Percentiles rank a stretch among this genome's conserved stretches.
These are phyloP conservation scores for Potamarius usumacintae DNA, from an alignment of 2,113 vertebrate genomes.

Conservation along the genomic window DNA sequence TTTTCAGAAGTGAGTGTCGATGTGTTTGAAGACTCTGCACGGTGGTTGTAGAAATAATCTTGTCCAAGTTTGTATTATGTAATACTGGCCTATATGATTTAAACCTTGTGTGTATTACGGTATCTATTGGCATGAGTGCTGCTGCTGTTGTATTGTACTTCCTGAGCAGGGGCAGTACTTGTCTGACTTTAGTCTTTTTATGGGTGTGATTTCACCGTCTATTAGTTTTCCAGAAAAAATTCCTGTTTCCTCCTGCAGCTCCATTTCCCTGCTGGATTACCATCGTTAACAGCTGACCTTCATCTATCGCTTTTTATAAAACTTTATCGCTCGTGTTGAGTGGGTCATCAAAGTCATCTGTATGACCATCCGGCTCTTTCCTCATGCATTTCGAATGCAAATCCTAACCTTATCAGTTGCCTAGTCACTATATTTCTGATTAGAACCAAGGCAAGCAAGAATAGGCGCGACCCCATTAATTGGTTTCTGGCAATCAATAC, in stretches of 20 bases:
- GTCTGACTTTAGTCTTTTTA: not conserved
- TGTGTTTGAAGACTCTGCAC: not conserved
- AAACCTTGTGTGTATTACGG: not conserved
- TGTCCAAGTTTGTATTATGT: not conserved
- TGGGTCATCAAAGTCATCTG: conserved; percentile 32
- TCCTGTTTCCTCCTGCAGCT: not conserved
- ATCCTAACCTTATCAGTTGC: not conserved
- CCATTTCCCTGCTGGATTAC: not conserved
- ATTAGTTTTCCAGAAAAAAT: conserved; percentile 5
- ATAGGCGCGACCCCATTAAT: not conserved
- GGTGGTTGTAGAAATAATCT: not conserved
- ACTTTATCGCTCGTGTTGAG: conserved; percentile 41
- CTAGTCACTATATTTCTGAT: no score
- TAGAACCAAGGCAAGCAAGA: not conserved
- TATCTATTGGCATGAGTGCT: not conserved
- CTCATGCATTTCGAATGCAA: not conserved
- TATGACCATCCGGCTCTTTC: conserved; percentile 22
- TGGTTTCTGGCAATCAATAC: not conserved
- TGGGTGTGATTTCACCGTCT: conserved; percentile 10
- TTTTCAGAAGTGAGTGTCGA: not conserved
- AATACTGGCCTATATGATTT: not conserved
- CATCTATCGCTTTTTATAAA: conserved; percentile 34
- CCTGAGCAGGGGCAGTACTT: not conserved
- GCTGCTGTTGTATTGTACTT: not conserved
- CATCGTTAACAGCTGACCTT: conserved; percentile 29